A percentile compares a stretch with the other conserved stretches of the same genome.
Conservation (phyloP, 1,140 invertebrate genomes). For the Dufourea novaeangliae region DNA sequence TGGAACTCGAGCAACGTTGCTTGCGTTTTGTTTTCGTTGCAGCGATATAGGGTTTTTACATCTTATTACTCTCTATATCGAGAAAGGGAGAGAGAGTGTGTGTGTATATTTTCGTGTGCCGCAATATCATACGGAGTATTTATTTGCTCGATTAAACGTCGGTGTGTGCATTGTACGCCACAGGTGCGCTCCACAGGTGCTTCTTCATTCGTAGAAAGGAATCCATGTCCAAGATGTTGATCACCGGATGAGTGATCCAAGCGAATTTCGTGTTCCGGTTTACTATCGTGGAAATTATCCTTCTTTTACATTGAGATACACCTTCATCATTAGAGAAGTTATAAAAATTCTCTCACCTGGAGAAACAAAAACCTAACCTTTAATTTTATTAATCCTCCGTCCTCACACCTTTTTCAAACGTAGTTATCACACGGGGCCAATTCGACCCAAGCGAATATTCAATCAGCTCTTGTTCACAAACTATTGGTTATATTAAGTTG, state of each 20-base stretch:
- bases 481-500: too few species aligned
- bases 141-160: slow-evolving; percentile 7
- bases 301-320: background rate
- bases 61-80: background rate
- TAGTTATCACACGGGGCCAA: too few species aligned
- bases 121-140: slow-evolving; percentile 3
- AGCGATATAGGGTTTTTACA: too few species aligned
- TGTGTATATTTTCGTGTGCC: slow-evolving; percentile 1
- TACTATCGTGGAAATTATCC: slow-evolving; percentile 38
- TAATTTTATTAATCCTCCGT: too few species aligned
- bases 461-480: too few species aligned
- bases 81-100: too few species aligned
- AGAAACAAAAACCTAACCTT: too few species aligned
- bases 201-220: slow-evolving; percentile 32
- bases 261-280: slow-evolving; percentile 27
- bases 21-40: background rate
- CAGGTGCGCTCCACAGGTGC: slow-evolving; percentile 50
- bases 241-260: slow-evolving; percentile 29
- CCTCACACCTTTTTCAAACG: too few species aligned
- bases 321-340: slow-evolving; percentile 17
- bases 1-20: background rate
- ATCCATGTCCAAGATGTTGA: slow-evolving; percentile 45
- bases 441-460: too few species aligned
- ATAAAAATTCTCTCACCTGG: background rate
- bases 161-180: slow-evolving; percentile 33